A percentile compares a stretch with the other conserved stretches of the same genome.
Conservation (phyloP, 2,888 invertebrate species). For the Ormyrus labotus region DNA sequence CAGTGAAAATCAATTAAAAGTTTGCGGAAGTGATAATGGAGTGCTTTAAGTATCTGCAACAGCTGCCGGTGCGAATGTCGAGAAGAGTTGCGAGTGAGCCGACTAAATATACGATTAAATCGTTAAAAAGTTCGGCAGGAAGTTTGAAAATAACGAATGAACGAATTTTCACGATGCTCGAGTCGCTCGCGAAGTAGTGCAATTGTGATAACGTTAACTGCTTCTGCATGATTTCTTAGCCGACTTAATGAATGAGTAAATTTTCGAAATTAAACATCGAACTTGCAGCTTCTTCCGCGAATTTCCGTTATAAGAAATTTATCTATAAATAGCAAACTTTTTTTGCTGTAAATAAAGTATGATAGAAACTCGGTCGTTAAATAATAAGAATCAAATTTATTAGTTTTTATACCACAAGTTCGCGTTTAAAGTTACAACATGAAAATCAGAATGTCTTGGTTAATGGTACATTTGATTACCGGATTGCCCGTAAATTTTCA, state of each 20-base stretch:
- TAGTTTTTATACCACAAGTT: no score
- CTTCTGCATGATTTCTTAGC: conserved; percentile 2
- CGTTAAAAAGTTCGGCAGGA: conserved; percentile 30
- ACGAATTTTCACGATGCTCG: background rate
- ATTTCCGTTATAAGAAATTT: no score
- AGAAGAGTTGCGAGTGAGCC: conserved; percentile 7
- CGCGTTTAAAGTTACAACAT: background rate
- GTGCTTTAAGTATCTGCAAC: conserved; percentile 5
- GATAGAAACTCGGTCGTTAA: no score
- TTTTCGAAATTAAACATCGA: background rate
- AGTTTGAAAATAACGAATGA: conserved; percentile 10
- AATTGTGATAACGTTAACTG: background rate
- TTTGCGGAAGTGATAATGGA: conserved; percentile 4
- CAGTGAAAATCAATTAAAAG: conserved; percentile 25
- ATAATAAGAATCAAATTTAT: no score
- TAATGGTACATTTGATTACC: no score
- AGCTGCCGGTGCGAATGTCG: background rate
- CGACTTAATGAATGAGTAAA: conserved; percentile 12
- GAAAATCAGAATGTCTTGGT: background rate
- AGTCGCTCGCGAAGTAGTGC: no score
- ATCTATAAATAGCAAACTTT: no score
- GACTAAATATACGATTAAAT: conserved; percentile 30
- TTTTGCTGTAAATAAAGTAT: no score
- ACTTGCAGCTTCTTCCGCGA: no score
- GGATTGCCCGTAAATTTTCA: no score